Evolutionary conservation across 1,140 invertebrate species (phyloP).

Genomic region (Sogatella furcifera): DNA sequence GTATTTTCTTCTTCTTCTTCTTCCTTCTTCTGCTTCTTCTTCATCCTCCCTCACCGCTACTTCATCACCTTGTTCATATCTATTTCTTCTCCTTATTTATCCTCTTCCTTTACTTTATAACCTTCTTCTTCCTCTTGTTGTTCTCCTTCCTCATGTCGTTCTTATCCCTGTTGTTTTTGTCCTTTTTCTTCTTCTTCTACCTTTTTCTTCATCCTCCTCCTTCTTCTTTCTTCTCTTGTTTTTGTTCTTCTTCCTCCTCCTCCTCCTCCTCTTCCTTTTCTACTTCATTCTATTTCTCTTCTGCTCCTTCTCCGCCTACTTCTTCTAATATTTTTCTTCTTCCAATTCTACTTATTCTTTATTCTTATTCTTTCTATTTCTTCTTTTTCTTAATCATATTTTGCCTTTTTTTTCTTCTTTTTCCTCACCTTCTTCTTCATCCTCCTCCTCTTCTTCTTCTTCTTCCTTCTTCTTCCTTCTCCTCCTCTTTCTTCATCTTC

Average conservation of each 20-base stretch:
- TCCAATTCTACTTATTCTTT: too few species aligned
- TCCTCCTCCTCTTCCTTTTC: not conserved
- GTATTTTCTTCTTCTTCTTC: not conserved
- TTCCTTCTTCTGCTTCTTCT: not conserved
- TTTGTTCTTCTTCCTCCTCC: not conserved
- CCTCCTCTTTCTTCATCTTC: too few species aligned
- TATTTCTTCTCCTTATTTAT: not conserved
- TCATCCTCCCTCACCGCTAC: not conserved
- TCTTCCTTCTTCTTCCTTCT: too few species aligned
- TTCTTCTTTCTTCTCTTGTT: not conserved
- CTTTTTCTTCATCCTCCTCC: not conserved
- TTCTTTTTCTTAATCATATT: too few species aligned
- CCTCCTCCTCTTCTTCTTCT: too few species aligned
- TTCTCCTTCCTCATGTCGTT: too few species aligned
- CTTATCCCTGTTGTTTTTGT: not conserved
- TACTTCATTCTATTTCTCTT: not conserved
- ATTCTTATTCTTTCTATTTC: too few species aligned
- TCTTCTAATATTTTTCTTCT: too few species aligned
- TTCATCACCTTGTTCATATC: not conserved
- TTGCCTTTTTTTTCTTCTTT: too few species aligned
- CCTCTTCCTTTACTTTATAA: not conserved
- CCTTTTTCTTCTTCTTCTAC: not conserved
- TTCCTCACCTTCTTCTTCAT: too few species aligned
- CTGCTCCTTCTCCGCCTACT: not conserved
- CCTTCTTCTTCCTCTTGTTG: not conserved